These are phyloP conservation scores for Egretta garzetta DNA, from an alignment of 2,113 vertebrate species.

Conservation along the genomic window DNA sequence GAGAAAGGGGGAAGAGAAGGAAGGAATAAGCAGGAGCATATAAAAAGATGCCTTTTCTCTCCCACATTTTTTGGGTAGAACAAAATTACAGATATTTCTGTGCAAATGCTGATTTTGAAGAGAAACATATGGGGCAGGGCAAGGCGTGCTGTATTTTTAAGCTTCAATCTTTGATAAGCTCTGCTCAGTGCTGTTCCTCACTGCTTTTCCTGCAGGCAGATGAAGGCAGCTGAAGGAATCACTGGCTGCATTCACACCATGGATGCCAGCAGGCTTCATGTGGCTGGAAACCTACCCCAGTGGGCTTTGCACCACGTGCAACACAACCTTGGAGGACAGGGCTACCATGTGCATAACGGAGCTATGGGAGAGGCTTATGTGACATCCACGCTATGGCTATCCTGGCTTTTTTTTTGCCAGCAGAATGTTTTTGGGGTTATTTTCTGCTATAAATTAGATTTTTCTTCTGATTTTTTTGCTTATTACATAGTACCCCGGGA, in stretches of 20 bases:
- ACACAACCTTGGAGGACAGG: not conserved
- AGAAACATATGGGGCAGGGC: not conserved
- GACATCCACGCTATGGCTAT: not conserved
- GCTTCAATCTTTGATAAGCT: not conserved
- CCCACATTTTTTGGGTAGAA: not conserved
- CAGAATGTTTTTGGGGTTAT: not conserved
- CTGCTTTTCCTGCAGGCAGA: not conserved
- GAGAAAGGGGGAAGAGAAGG: not conserved
- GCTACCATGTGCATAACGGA: fast-evolving
- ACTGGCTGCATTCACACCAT: not conserved
- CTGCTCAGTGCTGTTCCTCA: not conserved
- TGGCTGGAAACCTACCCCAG: not conserved
- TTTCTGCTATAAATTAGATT: not conserved
- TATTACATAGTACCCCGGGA: not conserved
- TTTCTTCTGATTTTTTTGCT: not conserved
- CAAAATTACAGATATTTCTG: not conserved
- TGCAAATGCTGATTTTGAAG: not conserved
- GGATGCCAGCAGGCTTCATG: not conserved
- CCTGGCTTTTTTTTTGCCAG: not conserved
- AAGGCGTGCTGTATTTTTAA: not conserved
- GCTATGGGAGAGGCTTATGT: not conserved
- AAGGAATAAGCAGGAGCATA: not conserved
- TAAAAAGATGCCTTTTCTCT: not conserved
- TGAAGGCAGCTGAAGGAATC: not conserved
- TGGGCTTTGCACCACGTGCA: fast-evolving